phyloP scores from a whole-genome alignment of 2,113 vertebrate species.

The Odocoileus hemionus region DNA sequence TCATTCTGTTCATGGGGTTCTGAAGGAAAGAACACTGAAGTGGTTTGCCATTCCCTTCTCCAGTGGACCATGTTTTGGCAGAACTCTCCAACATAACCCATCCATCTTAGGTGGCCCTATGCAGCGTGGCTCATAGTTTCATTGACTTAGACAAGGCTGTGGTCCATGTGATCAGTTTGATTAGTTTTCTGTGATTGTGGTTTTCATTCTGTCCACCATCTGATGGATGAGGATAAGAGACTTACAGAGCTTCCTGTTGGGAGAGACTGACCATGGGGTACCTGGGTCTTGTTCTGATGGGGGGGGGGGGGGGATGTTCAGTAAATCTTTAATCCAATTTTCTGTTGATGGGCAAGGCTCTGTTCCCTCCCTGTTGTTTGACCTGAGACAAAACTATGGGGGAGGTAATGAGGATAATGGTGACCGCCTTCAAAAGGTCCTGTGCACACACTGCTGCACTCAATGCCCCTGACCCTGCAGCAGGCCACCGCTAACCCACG shows the following conservation, averaged over 20 bases:
- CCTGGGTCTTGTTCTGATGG: neutral
- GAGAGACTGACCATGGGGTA: neutral
- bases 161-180: neutral
- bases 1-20: neutral
- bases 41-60: neutral
- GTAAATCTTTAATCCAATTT: neutral
- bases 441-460: neutral
- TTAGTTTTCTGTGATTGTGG: neutral
- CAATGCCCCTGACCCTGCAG: neutral
- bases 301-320: neutral
- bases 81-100: neutral
- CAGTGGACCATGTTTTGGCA: neutral
- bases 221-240: neutral
- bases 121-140: neutral
- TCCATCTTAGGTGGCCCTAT: neutral
- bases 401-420: neutral
- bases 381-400: neutral
- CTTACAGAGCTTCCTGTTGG: neutral
- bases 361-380: neutral
- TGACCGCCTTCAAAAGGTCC: neutral
- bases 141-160: neutral
- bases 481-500: fast-evolving
- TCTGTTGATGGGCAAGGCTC: neutral
- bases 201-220: neutral
- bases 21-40: neutral